Conservation (phyloP, 2,888 invertebrate species). For the Laothoe populi region DNA sequence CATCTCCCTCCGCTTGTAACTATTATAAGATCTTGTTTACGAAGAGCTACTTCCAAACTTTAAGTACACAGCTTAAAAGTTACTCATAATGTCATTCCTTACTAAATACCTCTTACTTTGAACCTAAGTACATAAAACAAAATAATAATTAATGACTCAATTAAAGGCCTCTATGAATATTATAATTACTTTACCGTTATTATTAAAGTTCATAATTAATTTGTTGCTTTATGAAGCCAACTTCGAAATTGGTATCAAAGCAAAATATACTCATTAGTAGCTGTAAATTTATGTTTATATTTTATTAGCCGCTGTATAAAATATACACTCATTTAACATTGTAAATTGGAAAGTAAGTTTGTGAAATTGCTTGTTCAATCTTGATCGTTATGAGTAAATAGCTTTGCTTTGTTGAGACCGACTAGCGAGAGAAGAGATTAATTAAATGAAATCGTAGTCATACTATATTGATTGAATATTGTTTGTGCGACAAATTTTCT, state of each 20-base stretch:
- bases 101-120: slow-evolving; percentile 39
- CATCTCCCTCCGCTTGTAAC: slow-evolving; percentile 47
- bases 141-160: slow-evolving; percentile 22
- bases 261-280: slow-evolving; percentile 20
- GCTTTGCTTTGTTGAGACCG: neutral
- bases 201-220: slow-evolving; percentile 21
- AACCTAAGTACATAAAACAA: slow-evolving; percentile 24
- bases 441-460: no score
- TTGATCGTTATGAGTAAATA: neutral
- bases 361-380: neutral
- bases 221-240: slow-evolving; percentile 10
- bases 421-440: no score
- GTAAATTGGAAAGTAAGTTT: slow-evolving; percentile 3
- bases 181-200: slow-evolving; percentile 19
- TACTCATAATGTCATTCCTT: slow-evolving; percentile 44
- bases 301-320: slow-evolving; percentile 8
- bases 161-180: slow-evolving; percentile 19
- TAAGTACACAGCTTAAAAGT: slow-evolving; percentile 52
- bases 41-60: slow-evolving; percentile 56
- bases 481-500: no score
- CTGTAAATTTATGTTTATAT: slow-evolving; percentile 20
- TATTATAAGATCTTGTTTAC: slow-evolving; percentile 60
- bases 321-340: slow-evolving; percentile 10
- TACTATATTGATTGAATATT: no score
- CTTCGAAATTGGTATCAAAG: slow-evolving; percentile 14